Conservation (phyloP, 2,797 vertebrate genomes). For the Monodelphis domestica region DNA sequence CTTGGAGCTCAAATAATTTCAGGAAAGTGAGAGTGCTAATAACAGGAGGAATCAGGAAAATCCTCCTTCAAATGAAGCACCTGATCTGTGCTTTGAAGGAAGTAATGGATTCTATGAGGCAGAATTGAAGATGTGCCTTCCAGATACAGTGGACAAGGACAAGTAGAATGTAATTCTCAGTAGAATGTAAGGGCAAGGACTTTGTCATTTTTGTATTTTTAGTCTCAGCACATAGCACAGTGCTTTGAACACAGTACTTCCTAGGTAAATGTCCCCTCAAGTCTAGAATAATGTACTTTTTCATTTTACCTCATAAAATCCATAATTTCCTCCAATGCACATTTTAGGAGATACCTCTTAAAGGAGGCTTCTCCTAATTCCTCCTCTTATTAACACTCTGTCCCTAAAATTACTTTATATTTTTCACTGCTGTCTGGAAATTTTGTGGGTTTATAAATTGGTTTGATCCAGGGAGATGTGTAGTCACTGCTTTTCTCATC, state of each 20-base stretch:
- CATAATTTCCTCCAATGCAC: neutral
- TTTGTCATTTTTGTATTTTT: neutral
- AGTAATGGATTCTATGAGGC: neutral
- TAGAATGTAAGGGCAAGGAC: neutral
- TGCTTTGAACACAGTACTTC: neutral
- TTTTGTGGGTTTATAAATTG: neutral
- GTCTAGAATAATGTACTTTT: neutral
- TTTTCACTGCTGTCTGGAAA: neutral
- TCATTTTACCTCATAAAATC: neutral
- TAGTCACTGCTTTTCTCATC: neutral
- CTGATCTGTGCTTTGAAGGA: neutral
- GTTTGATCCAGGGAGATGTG: neutral
- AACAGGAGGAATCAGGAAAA: neutral
- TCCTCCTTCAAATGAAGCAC: neutral
- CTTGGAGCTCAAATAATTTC: neutral
- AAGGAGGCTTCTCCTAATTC: neutral
- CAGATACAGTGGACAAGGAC: neutral
- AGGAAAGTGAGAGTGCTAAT: neutral
- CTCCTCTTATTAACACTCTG: neutral
- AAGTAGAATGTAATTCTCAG: neutral
- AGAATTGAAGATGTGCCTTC: neutral
- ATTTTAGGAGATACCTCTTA: neutral
- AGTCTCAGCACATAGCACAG: neutral
- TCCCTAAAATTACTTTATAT: neutral
- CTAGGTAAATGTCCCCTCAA: neutral